Evolutionary conservation across 2,113 vertebrate species (phyloP).

Genomic region (Argyrosomus japonicus): DNA sequence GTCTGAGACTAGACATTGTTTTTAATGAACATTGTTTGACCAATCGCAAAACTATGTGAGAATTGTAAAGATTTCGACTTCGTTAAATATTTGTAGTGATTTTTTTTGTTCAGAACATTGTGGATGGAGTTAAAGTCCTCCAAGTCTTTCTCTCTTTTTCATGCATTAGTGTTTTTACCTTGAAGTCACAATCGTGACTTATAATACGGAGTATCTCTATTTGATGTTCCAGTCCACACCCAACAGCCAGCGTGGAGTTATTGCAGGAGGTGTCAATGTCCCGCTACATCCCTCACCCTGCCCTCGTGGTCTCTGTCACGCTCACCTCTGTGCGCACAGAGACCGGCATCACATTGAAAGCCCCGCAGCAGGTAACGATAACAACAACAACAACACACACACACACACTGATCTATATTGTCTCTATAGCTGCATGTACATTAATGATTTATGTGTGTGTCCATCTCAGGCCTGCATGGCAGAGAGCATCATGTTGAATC

Average conservation of each 20-base stretch:
- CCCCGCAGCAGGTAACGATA: slow-evolving; percentile 93
- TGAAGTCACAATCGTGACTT: not conserved
- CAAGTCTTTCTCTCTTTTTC: not conserved
- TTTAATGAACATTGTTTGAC: not conserved
- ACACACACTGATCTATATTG: not conserved
- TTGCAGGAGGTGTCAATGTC: slow-evolving; percentile 99
- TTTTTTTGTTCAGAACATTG: not conserved
- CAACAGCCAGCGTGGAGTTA: slow-evolving; percentile 90
- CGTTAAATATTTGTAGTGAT: not conserved
- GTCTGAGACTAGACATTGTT: not conserved
- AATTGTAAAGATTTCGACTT: not conserved
- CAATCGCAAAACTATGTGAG: not conserved
- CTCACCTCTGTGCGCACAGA: slow-evolving; percentile 97
- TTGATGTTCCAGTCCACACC: slow-evolving; percentile 84
- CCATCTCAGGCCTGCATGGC: slow-evolving; percentile 90
- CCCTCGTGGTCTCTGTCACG: slow-evolving; percentile 96
- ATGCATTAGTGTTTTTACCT: not conserved
- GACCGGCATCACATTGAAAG: slow-evolving; percentile 96
- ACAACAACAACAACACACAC: not conserved
- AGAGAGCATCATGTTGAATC: slow-evolving; percentile 98
- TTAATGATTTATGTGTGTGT: slow-evolving; percentile 11
- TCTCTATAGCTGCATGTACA: not conserved
- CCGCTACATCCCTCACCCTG: slow-evolving; percentile 97
- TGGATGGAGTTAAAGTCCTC: not conserved
- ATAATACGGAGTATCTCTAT: not conserved